Evolutionary conservation across 2,797 vertebrate genomes (phyloP).

Genomic region (Lagorchestes hirsutus): DNA sequence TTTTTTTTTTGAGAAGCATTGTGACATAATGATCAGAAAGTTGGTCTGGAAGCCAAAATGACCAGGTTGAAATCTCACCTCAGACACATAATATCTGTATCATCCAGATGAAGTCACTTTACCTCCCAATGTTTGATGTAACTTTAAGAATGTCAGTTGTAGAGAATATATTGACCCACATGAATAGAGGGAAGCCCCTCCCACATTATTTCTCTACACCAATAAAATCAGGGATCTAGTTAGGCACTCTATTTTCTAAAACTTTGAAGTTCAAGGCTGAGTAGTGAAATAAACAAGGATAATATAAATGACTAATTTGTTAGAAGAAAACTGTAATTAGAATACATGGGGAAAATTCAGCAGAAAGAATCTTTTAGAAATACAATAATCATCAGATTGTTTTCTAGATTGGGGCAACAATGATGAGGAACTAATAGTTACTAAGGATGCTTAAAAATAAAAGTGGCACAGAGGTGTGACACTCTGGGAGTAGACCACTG

Average conservation of each 20-base stretch:
- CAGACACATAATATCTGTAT: neutral
- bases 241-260: neutral
- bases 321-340: conserved; percentile 50
- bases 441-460: neutral
- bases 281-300: conserved; percentile 22
- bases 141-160: neutral
- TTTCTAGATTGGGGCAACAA: neutral
- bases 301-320: conserved; percentile 43
- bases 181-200: neutral
- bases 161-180: neutral
- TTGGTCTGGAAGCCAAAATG: neutral
- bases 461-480: neutral
- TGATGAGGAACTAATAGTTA: neutral
- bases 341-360: conserved; percentile 27
- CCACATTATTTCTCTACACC: neutral
- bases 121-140: neutral
- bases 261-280: conserved; percentile 27
- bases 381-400: conserved; percentile 22
- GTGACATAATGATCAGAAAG: neutral
- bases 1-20: neutral
- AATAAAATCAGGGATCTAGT: neutral
- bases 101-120: neutral
- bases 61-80: neutral
- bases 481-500: neutral
- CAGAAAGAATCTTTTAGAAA: conserved; percentile 2